Conservation (phyloP, 1,140 invertebrate genomes). For the Penaeus japonicus region DNA sequence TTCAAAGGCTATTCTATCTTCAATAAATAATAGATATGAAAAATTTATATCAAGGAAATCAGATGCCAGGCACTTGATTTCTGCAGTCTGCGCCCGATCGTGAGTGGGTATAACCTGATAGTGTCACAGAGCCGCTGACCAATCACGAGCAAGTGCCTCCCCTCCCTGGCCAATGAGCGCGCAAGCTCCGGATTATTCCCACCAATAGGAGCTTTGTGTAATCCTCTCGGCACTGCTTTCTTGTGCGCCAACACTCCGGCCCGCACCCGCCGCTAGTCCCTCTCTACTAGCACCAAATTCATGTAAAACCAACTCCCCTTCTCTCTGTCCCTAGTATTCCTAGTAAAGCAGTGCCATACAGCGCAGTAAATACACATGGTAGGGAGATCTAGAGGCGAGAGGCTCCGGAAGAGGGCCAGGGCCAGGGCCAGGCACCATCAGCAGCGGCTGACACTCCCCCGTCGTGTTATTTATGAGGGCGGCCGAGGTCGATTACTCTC, state of each 20-base stretch:
- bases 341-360: constrained; percentile 32
- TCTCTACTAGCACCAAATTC: neutral
- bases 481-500: neutral
- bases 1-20: constrained; percentile 17
- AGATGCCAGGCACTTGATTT: constrained; percentile 47
- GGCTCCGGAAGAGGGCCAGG: neutral
- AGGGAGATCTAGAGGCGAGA: neutral
- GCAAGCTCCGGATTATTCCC: constrained; percentile 18
- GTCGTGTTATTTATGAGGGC: neutral
- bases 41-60: constrained; percentile 21
- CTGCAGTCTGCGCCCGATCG: neutral
- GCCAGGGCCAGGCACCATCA: neutral
- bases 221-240: constrained; percentile 40
- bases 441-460: neutral
- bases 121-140: neutral
- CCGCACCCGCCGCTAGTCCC: neutral
- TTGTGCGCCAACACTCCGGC: constrained; percentile 9
- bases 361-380: neutral
- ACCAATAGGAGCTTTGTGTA: constrained; percentile 28
- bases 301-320: constrained; percentile 32
- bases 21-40: neutral
- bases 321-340: constrained; percentile 22
- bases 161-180: constrained; percentile 15
- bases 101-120: neutral
- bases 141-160: neutral